Evolutionary conservation across 2,113 vertebrate species (phyloP), one percentile per base, ranked within the genome.

Genomic region (Perca schrenkii): DNA sequence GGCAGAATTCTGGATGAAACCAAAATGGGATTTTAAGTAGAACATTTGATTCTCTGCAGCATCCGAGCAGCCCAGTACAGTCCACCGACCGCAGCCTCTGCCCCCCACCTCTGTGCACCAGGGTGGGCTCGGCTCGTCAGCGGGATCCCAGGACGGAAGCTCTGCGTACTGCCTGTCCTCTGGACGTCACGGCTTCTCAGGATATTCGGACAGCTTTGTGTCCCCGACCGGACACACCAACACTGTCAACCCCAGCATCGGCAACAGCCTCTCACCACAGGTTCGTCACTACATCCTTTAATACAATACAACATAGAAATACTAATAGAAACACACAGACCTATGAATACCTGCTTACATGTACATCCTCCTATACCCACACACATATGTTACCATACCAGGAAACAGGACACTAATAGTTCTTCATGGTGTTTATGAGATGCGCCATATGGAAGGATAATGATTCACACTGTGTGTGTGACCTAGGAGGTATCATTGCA

Each of bases 181-280:
- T 73, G 97, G 95, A 90, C 97, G 98, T 81, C 97, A 99, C 15
- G 93, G 98, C 93, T 99, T 99, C 96, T 97, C 98, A 90, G 97
- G 98, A 94, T 99, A 99, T 95, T 97, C 98, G 76, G 98, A 99
- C 91, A 96, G 97, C 96, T 99, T 99, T 89, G 97, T 97, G 93
- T 89, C 96, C 82, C 95, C 96, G 0, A 93, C 97, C 1, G 97
- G 96, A 85, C 98, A 98, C 88, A 93, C 94, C 89, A 99, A 97
- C 93, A 87, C 96, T 71, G 98, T 99, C 94, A 99, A 99, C 96
- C 96, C 98, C 76, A 87, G 95, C 95, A 98, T 99, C 95, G 96
- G 97, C 96, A 99, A 98, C 94, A 96, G 98, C 95, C 97, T 99
- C 95, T 98, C 98, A 92, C 98, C 98, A 93, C 98, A 99, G 98